Conservation (phyloP, 2,113 vertebrate species). For the Pogonocichla stellata region DNA sequence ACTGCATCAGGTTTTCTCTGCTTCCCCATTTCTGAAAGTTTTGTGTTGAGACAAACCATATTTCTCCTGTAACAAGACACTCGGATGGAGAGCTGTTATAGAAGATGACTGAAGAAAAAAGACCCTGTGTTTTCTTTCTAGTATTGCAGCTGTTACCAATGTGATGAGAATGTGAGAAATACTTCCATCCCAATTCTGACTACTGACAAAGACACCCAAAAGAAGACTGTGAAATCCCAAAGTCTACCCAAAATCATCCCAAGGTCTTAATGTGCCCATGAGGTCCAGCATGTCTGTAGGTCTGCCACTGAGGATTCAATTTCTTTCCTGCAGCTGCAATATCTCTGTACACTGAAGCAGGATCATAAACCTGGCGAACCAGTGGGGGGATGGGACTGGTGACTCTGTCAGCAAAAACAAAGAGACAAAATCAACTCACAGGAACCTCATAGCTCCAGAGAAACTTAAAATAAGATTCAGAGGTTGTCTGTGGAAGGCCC, state of each 20-base stretch:
- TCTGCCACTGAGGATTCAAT: background rate
- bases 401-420: background rate
- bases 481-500: background rate
- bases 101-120: background rate
- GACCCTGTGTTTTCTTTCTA: background rate
- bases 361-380: background rate
- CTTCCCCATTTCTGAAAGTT: background rate
- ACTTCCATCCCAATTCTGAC: background rate
- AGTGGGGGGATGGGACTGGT: too few species aligned
- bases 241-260: background rate
- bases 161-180: background rate
- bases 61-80: background rate
- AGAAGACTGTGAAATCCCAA: background rate
- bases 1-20: background rate
- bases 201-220: background rate
- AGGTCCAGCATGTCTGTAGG: background rate
- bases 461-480: background rate
- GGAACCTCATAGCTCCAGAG: background rate
- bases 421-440: background rate
- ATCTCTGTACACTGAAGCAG: background rate
- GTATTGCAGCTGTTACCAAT: background rate
- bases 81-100: background rate
- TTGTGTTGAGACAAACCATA: background rate
- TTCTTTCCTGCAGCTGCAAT: background rate
- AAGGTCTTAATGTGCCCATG: too few species aligned